Evolutionary conservation across 1,140 invertebrate species (phyloP).

Genomic region (Rhyacophila brunnea): DNA sequence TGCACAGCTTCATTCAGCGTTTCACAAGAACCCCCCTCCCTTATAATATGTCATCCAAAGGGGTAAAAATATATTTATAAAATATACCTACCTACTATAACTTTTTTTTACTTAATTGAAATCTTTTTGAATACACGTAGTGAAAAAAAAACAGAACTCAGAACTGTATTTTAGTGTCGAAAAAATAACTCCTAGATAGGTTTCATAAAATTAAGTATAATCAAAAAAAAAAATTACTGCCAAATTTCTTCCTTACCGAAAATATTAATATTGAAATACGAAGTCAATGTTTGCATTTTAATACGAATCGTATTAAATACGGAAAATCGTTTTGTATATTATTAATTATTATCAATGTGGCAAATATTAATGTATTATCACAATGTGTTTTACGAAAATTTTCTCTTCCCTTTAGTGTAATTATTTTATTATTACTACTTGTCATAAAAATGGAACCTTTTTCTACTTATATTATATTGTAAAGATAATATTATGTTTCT

Average conservation of each 20-base stretch:
- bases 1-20: slow-evolving; percentile 29
- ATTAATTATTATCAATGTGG: too few relatives aligned
- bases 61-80: slow-evolving; percentile 14
- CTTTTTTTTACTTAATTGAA: slow-evolving; percentile 29
- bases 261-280: slow-evolving; percentile 1
- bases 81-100: slow-evolving; percentile 2
- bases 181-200: slow-evolving; percentile 33
- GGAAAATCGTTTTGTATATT: too few relatives aligned
- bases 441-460: too few relatives aligned
- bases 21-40: slow-evolving; percentile 30
- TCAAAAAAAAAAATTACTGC: slow-evolving; percentile 25
- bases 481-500: too few relatives aligned
- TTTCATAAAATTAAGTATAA: slow-evolving; percentile 27
- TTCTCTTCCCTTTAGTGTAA: neutral
- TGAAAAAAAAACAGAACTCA: slow-evolving; percentile 4
- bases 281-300: too few relatives aligned
- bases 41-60: slow-evolving; percentile 5
- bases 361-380: too few relatives aligned
- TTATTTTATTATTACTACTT: neutral
- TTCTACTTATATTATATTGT: too few relatives aligned
- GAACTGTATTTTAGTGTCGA: slow-evolving; percentile 24
- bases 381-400: too few relatives aligned
- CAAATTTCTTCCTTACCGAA: slow-evolving; percentile 8
- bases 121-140: slow-evolving; percentile 23
- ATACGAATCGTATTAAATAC: too few relatives aligned